These are phyloP conservation scores for Incurvaria masculella DNA, from an alignment of 2,888 invertebrate species.

Conservation along the genomic window DNA sequence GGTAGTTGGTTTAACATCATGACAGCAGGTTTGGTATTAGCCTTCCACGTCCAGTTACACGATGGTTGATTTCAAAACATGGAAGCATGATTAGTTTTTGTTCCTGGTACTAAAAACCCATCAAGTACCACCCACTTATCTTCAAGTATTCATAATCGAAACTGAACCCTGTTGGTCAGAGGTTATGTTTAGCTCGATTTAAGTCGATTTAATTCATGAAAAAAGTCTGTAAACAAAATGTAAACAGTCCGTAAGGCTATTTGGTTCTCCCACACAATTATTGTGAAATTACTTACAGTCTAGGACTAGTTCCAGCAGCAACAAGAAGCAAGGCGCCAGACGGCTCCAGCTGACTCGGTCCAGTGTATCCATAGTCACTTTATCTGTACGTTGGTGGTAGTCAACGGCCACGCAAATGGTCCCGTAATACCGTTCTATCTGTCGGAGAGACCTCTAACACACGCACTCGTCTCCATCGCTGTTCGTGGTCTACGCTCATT, in stretches of 20 bases:
- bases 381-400: constrained; percentile 27
- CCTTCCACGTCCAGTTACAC: too few relatives aligned
- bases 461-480: constrained; percentile 45
- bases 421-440: constrained; percentile 36
- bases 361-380: constrained; percentile 50
- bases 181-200: too few relatives aligned
- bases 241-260: constrained; percentile 2
- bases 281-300: constrained; percentile 53
- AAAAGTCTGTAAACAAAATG: not conserved
- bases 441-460: constrained; percentile 38
- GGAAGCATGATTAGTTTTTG: too few relatives aligned
- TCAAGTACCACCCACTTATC: too few relatives aligned
- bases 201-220: too few relatives aligned
- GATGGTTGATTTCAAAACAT: too few relatives aligned
- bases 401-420: constrained; percentile 25
- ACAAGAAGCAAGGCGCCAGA: constrained; percentile 63
- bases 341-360: constrained; percentile 59
- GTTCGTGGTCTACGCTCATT: constrained; percentile 55
- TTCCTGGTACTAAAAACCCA: too few relatives aligned
- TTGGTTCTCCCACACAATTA: not conserved
- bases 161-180: too few relatives aligned
- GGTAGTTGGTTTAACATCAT: too few relatives aligned
- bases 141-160: too few relatives aligned
- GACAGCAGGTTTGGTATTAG: too few relatives aligned
- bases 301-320: constrained; percentile 66